A percentile compares a stretch with the other conserved stretches of the same genome.
phyloP scores from a whole-genome alignment of 2,888 invertebrate genomes.

The Zaprionus bogoriensis region DNA sequence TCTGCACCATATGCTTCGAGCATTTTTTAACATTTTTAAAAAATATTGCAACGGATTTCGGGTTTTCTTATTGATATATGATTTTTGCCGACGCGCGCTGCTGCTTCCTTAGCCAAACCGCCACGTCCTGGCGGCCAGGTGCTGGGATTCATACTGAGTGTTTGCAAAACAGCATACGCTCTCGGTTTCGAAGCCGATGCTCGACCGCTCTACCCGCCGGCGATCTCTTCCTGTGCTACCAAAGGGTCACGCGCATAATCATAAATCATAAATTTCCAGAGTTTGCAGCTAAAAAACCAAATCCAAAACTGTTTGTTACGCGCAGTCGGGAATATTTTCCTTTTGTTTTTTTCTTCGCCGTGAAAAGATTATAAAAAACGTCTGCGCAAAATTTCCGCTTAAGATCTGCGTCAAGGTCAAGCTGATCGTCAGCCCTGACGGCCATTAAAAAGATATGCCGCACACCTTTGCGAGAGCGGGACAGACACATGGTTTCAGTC shows the following conservation, averaged over 20 bases:
- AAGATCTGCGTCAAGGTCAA: slow-evolving; percentile 70
- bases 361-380: slow-evolving; percentile 63
- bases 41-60: slow-evolving; percentile 12
- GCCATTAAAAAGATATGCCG: slow-evolving; percentile 65
- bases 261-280: slow-evolving; percentile 81
- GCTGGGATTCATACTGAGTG: slow-evolving; percentile 81
- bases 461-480: slow-evolving; percentile 23
- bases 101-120: slow-evolving; percentile 38
- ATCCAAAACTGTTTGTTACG: slow-evolving; percentile 65
- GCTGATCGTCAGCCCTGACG: slow-evolving; percentile 41
- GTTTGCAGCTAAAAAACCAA: slow-evolving; percentile 68
- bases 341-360: slow-evolving; percentile 15
- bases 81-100: slow-evolving; percentile 42
- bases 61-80: slow-evolving; percentile 49
- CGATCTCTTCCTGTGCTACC: slow-evolving; percentile 52
- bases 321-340: slow-evolving; percentile 27
- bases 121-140: slow-evolving; percentile 73
- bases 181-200: slow-evolving; percentile 34
- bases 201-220: slow-evolving; percentile 28
- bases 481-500: neutral
- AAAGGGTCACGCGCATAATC: slow-evolving; percentile 77
- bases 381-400: slow-evolving; percentile 52
- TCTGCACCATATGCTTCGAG: slow-evolving; percentile 20
- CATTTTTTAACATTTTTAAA: slow-evolving; percentile 6
- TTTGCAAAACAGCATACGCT: slow-evolving; percentile 79